Base-by-base conservation (phyloP, 2,113 vertebrate genomes). In the Turdus rufiventris region DNA sequence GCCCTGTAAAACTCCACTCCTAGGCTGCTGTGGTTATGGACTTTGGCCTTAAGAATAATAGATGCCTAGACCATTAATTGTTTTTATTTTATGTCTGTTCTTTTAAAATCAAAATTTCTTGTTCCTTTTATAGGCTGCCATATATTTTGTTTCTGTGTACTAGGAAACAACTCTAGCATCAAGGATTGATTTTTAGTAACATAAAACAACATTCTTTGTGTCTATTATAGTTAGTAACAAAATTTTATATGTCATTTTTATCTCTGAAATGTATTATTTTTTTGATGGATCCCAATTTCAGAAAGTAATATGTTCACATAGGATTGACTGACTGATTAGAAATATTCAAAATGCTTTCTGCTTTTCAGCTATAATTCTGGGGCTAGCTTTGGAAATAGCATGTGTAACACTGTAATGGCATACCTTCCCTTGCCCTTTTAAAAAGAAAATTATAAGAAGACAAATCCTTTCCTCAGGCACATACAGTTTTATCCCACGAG, bases 101-200 rank as follows among this genome's bases (percentile, higher is more conserved):
- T 83, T 93, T 89, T 72, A 96, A 94, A 96, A 93, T 86, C 96
- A 94, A 96, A 97, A 85, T 92, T 94, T 96, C 88, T 95, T 96
- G 86, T 96, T 95, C 53, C 71, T 77, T 93, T 89, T 94, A 97
- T 96, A 91, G 88, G 31, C 90, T 95, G 82, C 79, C 13, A 19
- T 96, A 88, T 95, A 96, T 97, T 97, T 97, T 96, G 93, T 93
- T 97, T 94, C 95, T 95, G 70, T 93, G 91, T 78, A 83, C 72
- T 73, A 94, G 88, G 89, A 96, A 96, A 93, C 24, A 92, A 90
- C n/a, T 94, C 92, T 18, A 96, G 54, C 77, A 67, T 56, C 68
- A 50, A 92, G 85, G 63, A 86, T 68, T 91, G 88, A 91, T 78
- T 95, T 91, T 96, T 95, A 96, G 94, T 71, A 91, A 91, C 87